A percentile compares a stretch with the other conserved stretches of the same genome.
These are phyloP conservation scores for Bilobella aurantiaca DNA, from an alignment of 1,140 invertebrate genomes.

Conservation along the genomic window DNA sequence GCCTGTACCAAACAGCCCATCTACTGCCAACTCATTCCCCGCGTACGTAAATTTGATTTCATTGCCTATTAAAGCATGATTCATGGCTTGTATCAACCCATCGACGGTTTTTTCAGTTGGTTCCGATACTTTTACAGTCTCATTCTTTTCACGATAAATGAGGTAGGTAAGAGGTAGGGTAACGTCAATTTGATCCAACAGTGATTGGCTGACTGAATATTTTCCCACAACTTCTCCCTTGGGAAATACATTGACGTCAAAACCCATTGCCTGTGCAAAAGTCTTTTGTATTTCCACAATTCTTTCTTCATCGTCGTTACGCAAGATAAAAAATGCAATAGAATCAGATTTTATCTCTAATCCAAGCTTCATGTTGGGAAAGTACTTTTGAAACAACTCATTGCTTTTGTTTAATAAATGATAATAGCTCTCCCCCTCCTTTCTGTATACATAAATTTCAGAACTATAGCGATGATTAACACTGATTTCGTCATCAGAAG, in stretches of 20 bases:
- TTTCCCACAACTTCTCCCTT: not conserved
- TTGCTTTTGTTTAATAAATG: not conserved
- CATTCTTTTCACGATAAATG: not conserved
- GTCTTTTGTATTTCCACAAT: not conserved
- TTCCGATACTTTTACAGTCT: not conserved
- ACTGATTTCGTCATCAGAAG: not conserved
- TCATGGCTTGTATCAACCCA: not conserved
- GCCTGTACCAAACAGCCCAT: not conserved
- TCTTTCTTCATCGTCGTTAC: not conserved
- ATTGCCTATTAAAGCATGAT: not conserved
- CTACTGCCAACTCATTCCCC: not conserved
- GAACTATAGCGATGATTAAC: not conserved
- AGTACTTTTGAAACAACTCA: not conserved
- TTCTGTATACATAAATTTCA: not conserved
- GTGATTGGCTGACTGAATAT: not conserved
- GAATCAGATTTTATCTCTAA: not conserved
- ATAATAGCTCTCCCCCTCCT: not conserved
- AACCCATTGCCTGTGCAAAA: not conserved
- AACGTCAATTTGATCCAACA: not conserved
- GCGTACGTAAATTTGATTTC: not conserved
- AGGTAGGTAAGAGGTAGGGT: not conserved
- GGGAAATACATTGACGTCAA: not conserved
- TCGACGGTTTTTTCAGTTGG: not conserved
- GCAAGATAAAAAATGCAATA: not conserved
- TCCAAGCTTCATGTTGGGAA: not conserved